Evolutionary conservation across 35 echinoderm and acorn worm species (phyloP), one percentile per base, ranked within the genome.

Genomic region (Lytechinus pictus): DNA sequence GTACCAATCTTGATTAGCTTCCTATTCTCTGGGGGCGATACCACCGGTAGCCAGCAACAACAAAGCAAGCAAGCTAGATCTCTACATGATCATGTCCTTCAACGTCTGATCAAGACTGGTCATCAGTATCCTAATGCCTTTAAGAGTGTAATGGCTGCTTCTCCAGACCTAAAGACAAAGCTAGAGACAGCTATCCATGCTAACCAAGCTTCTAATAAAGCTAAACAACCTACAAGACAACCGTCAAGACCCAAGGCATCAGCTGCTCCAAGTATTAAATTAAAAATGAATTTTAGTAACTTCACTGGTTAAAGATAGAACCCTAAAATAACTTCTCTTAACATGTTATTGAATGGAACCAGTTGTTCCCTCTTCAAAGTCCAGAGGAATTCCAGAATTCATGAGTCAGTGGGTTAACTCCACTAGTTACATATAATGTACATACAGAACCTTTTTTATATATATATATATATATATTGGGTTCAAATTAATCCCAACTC

Each of bases 211-310:
- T 93, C 72, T 19, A 88, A 91, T 27, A 96, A 97, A 89, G 92
- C 92, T 5, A 96, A 95, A 52, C 94, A 94, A 54, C 60, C 91
- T 8, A 60, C 61, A 27, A 66, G 53, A 28, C 97, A 98, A 95
- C 87, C 94, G 52, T 28, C 94, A 21, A 86, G 57, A 53, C 52
- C 89, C 6, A 56, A 94, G 27, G 52, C 91, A 9, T 95, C 96
- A 4, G 95, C 96, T 71, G 97, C 97, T 11, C 98, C 98, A 5
- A 97, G 96, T 71, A 99, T 99, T 86, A 99, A 99, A 86, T 95
- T 99, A 6, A 99, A 98, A 86, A 99, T 95, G 95, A 95, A 99
- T 92, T 99, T 99, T 94, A 97, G 97, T 55, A 99, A 99, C 86
- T 99, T 99, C 93, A 99, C 96, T 72, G 98, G 98, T 24, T 99